Base-by-base conservation (phyloP, 2,888 invertebrate genomes). In the Pinctada fucata region DNA sequence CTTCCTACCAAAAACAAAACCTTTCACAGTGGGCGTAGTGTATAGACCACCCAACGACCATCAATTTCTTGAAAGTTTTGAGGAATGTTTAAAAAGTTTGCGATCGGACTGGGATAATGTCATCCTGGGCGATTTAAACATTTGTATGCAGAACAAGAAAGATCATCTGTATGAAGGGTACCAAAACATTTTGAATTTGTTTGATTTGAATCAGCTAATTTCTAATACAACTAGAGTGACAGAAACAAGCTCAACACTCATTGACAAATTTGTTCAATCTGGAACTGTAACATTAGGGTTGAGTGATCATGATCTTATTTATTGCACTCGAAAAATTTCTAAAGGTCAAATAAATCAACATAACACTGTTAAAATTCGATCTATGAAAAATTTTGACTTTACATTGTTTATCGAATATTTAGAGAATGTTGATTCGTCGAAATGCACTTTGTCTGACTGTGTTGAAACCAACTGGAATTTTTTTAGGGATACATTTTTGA, bases 401-500 rank as follows among this genome's bases (percentile, higher is more conserved):
- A 6, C 10, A 10, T 4, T 64, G 5, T 73, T 50, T 74, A 2
- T 49, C 31, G 65, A 65, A 74, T 51, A 74, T 13, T 16, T 66
- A n/a, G 63, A 48, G n/a, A 65, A 65, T 45, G 49, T 47, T 16
- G 10, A 71, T 50, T 58, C 51, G 71, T 10, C 50, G 13, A 13
- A 47, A 49, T 65, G 65, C 65, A n/a, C 5, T 64, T 52, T 49
- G 65, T 65, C 65, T 45, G 49, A 67, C n/a, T 45, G 31, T 66
- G 68, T 68, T 45, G 68, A 75, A 67, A 31, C 66, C 51, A 75
- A 75, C 58, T 67, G 52, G 75, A 68, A 75, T 67, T 50, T 31
- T 67, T 68, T 75, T 45, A 68, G 68, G n/a, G 68, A 69, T 48
- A 58, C 69, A 50, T 78, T 74, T 78, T 31, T 47, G n/a, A n/a